Evolutionary conservation across 92 coral and sea anemone species (phyloP).

Genomic region (Metridium senile): DNA sequence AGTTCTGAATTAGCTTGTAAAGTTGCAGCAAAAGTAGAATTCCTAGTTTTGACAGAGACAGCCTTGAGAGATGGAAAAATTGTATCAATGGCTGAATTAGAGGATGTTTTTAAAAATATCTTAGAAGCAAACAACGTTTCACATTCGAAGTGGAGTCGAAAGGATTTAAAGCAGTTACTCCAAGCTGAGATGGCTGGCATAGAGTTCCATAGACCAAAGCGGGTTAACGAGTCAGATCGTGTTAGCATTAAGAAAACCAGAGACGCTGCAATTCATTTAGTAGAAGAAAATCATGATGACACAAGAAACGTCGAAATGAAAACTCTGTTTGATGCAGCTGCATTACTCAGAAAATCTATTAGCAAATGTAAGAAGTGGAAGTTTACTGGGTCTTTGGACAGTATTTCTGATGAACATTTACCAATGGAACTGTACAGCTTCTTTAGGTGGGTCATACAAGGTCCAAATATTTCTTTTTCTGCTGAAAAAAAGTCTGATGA

Average conservation of each 20-base stretch:
- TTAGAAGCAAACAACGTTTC: conserved; percentile 45
- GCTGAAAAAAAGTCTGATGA: conserved; percentile 50
- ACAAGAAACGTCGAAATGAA: conserved; percentile 49
- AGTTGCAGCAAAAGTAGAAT: conserved; percentile 61
- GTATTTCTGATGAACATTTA: conserved; percentile 38
- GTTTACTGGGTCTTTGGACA: conserved; percentile 64
- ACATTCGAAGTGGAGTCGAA: conserved; percentile 29
- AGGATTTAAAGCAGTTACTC: conserved; percentile 49
- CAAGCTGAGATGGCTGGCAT: conserved; percentile 52
- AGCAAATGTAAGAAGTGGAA: conserved; percentile 66
- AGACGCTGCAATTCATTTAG: conserved; percentile 31
- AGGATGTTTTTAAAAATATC: conserved; percentile 36
- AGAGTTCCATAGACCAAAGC: conserved; percentile 64
- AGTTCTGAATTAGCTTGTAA: conserved; percentile 14
- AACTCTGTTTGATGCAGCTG: conserved; percentile 68
- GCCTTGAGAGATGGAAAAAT: conserved; percentile 42
- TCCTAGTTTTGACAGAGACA: conserved; percentile 49
- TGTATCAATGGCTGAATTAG: conserved; percentile 26
- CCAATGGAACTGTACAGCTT: conserved; percentile 64
- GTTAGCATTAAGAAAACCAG: conserved; percentile 45
- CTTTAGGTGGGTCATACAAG: conserved; percentile 67
- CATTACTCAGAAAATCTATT: conserved; percentile 59
- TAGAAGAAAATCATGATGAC: conserved; percentile 28
- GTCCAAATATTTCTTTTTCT: conserved; percentile 3
- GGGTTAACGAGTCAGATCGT: conserved; percentile 50